Evolutionary conservation across 1,140 invertebrate genomes (phyloP).

Genomic region (Achroia grisella): DNA sequence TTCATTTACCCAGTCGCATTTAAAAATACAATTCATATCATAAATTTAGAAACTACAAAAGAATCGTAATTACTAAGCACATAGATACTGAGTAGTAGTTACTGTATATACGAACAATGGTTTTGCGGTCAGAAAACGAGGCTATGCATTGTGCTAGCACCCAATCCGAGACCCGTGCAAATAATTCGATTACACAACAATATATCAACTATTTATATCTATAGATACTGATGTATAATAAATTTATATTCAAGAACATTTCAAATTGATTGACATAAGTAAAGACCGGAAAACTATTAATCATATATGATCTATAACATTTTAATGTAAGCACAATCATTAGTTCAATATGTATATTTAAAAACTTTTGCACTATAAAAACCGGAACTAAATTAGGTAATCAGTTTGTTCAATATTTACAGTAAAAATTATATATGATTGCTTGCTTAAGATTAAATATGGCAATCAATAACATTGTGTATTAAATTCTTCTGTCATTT

Average conservation of each 20-base stretch:
- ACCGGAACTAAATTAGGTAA: too few species aligned
- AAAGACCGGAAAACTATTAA: conserved; percentile 8
- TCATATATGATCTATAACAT: conserved; percentile 3
- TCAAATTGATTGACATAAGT: conserved; percentile 1
- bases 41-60: too few species aligned
- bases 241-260: too few species aligned
- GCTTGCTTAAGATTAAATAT: too few species aligned
- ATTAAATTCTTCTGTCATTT: too few species aligned
- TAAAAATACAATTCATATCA: too few species aligned
- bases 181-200: neutral
- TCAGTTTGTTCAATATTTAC: too few species aligned
- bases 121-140: conserved; percentile 8
- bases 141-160: neutral
- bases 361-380: neutral
- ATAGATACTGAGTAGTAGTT: conserved; percentile 4
- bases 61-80: neutral
- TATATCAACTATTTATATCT: neutral
- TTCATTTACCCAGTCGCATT: too few species aligned
- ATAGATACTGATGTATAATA: neutral
- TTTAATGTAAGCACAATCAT: neutral
- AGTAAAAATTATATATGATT: too few species aligned
- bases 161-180: neutral
- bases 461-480: too few species aligned
- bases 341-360: neutral
- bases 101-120: conserved; percentile 13